phyloP scores from a whole-genome alignment of 2,797 vertebrate species.

The Pangasius larnaudii region DNA sequence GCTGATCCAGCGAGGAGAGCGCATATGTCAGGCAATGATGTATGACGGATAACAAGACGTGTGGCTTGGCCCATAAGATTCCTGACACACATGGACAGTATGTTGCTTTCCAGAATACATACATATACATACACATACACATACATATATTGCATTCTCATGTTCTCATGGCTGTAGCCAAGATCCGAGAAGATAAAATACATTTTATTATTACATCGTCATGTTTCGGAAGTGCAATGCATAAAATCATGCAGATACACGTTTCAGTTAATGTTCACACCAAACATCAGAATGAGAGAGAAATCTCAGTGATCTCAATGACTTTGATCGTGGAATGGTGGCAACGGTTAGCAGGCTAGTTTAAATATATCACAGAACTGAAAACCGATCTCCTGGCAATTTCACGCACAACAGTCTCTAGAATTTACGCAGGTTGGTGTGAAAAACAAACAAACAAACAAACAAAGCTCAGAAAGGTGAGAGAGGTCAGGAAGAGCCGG shows the following conservation, averaged over 20 bases:
- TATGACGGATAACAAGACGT: constrained; percentile 53
- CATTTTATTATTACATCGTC: not conserved
- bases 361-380: not conserved
- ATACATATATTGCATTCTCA: not conserved
- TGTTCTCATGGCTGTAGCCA: not conserved
- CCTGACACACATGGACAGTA: constrained; percentile 26
- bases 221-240: not conserved
- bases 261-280: no score
- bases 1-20: constrained; percentile 13
- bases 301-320: not conserved
- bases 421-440: not conserved
- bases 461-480: not conserved
- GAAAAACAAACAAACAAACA: no score
- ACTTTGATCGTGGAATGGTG: not conserved
- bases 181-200: not conserved
- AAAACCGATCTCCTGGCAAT: not conserved
- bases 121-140: not conserved
- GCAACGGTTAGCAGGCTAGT: not conserved
- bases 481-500: not conserved
- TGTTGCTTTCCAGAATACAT: not conserved
- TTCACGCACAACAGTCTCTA: not conserved
- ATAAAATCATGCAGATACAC: not conserved
- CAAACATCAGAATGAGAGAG: not conserved
- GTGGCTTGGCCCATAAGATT: constrained; percentile 30
- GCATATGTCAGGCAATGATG: constrained; percentile 40